Percentiles rank a stretch among this genome's conserved stretches.
Evolutionary conservation across 64 coral and sea anemone species (phyloP).

Genomic region (Pocillopora verrucosa): DNA sequence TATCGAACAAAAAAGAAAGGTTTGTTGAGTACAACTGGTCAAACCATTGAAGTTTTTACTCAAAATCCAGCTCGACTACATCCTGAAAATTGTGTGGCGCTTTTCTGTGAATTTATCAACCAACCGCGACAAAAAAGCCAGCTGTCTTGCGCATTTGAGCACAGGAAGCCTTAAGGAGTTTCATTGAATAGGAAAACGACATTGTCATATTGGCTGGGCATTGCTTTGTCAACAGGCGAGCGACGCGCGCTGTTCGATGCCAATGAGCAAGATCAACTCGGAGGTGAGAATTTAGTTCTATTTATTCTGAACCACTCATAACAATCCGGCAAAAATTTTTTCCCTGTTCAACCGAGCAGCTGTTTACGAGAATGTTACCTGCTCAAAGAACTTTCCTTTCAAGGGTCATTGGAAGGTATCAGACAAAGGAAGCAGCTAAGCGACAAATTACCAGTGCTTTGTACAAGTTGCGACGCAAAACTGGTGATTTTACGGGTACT

Average conservation of each 20-base stretch:
- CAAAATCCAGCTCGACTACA: background rate
- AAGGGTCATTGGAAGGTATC: background rate
- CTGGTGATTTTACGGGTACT: conserved; percentile 5
- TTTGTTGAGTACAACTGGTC: background rate
- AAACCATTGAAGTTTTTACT: background rate
- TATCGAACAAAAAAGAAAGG: too few species aligned
- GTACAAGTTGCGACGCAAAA: background rate
- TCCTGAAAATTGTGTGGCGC: conserved; percentile 14
- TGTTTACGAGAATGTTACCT: conserved; percentile 17
- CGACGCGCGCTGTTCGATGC: background rate
- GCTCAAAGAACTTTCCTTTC: background rate
- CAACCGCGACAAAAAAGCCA: conserved; percentile 40
- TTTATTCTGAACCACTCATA: background rate
- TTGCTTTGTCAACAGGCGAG: background rate
- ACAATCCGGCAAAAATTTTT: background rate
- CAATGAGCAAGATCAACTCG: background rate
- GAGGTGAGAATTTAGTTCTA: background rate
- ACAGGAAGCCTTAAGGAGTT: background rate
- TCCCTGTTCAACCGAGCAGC: background rate
- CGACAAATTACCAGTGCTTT: conserved; percentile 19
- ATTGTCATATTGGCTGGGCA: background rate
- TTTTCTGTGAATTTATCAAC: conserved; percentile 14
- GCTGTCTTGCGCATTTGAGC: conserved; percentile 3
- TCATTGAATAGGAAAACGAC: conserved; percentile 6
- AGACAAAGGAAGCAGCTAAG: conserved; percentile 36